A percentile compares a stretch with the other conserved stretches of the same genome.
These are phyloP conservation scores for Calliopum simillimum DNA, from an alignment of 2,888 invertebrate species.

Conservation along the genomic window DNA sequence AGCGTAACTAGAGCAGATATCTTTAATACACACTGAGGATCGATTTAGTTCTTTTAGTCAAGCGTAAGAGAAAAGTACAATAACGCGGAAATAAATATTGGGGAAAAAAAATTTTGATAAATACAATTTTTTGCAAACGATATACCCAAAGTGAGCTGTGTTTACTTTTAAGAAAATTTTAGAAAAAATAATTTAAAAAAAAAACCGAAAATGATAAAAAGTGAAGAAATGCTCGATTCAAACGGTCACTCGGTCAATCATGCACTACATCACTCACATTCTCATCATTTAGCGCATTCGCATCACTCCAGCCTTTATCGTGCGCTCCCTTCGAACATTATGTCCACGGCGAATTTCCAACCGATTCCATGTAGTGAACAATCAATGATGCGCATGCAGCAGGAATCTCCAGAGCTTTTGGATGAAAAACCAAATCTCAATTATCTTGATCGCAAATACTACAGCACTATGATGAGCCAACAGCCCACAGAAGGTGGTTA, in stretches of 20 bases:
- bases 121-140: background rate
- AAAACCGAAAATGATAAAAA: conserved; percentile 59
- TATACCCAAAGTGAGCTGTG: background rate
- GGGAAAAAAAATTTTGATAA: too few relatives aligned
- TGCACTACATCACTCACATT: conserved; percentile 44
- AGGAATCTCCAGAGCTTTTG: conserved; percentile 58
- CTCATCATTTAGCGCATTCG: conserved; percentile 44
- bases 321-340: conserved; percentile 53
- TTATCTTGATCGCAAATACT: conserved; percentile 63
- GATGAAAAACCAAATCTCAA: conserved; percentile 63
- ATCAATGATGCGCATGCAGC: conserved; percentile 51
- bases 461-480: conserved; percentile 50
- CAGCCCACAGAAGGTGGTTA: conserved; percentile 30
- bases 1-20: conserved; percentile 49
- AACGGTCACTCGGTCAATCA: conserved; percentile 44
- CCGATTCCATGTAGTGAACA: conserved; percentile 50
- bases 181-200: conserved; percentile 43
- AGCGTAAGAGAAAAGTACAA: conserved; percentile 55
- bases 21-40: conserved; percentile 23
- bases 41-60: conserved; percentile 55
- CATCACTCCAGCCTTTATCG: conserved; percentile 54
- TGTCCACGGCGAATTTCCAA: conserved; percentile 57
- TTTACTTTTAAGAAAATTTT: background rate
- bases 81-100: conserved; percentile 19
- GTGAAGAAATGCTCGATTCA: conserved; percentile 61